Percentiles rank a stretch among this genome's conserved stretches.
These are phyloP conservation scores for Fabriciana adippe DNA, from an alignment of 2,888 invertebrate genomes.

Conservation along the genomic window DNA sequence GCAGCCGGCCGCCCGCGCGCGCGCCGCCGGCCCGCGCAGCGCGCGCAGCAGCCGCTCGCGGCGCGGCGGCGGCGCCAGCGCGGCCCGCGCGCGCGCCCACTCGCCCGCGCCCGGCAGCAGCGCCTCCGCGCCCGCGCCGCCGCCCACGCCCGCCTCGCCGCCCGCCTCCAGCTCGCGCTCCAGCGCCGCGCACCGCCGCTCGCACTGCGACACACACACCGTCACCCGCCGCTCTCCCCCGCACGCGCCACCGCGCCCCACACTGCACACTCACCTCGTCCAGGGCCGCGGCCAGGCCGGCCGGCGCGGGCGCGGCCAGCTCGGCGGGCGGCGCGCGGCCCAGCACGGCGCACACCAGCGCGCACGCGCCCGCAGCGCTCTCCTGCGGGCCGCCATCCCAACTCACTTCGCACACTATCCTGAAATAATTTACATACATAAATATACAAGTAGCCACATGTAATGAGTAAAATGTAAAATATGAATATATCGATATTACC, in stretches of 20 bases:
- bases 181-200: constrained; percentile 42
- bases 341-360: constrained; percentile 41
- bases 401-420: constrained; percentile 47
- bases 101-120: constrained; percentile 52
- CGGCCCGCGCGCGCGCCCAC: constrained; percentile 52
- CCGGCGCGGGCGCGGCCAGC: constrained; percentile 31
- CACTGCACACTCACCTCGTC: constrained; percentile 19
- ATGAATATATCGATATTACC: constrained; percentile 30
- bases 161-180: constrained; percentile 38
- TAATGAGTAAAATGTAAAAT: no score
- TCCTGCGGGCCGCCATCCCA: constrained; percentile 43
- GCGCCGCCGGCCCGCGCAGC: constrained; percentile 38
- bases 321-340: constrained; percentile 24
- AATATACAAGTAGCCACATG: background rate
- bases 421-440: constrained; percentile 17
- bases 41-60: constrained; percentile 40
- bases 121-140: constrained; percentile 32
- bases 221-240: background rate
- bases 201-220: background rate
- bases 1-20: constrained; percentile 27
- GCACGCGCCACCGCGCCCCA: background rate
- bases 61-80: constrained; percentile 43
- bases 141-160: constrained; percentile 37
- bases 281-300: constrained; percentile 50
- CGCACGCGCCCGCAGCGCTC: constrained; percentile 41